These are phyloP conservation scores for Malurus elegans DNA, from an alignment of 2,113 vertebrate species.

Conservation along the genomic window DNA sequence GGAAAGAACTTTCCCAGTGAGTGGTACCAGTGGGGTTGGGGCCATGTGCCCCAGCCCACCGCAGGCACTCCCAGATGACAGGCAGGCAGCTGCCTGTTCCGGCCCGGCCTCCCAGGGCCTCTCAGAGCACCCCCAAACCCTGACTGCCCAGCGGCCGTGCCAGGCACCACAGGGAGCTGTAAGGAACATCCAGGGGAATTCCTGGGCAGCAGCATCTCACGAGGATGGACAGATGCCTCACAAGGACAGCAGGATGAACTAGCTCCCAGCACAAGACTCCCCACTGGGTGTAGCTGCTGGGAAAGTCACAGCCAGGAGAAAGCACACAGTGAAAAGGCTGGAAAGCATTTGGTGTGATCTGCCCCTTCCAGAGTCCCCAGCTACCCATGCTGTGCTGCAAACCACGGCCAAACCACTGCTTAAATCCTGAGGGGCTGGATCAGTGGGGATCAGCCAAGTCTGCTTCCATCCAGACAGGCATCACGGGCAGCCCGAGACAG, in stretches of 20 bases:
- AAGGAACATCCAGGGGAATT: not conserved
- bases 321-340: not conserved
- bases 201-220: not conserved
- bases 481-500: not conserved
- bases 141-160: not conserved
- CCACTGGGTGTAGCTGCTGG: not conserved
- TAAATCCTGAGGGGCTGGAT: not conserved
- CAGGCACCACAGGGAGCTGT: rapidly evolving
- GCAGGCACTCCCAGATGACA: rapidly evolving
- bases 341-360: not conserved
- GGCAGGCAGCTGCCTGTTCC: not conserved
- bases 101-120: not conserved
- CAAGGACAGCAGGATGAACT: not conserved
- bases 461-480: not conserved
- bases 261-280: not conserved
- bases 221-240: not conserved
- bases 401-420: not conserved
- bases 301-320: conserved; percentile 29
- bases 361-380: not conserved
- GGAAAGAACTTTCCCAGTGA: not conserved
- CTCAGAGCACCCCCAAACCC: not conserved
- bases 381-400: not conserved
- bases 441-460: not conserved
- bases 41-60: rapidly evolving
- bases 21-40: rapidly evolving